Conservation (phyloP, 1,140 invertebrate species). For the Lepidostoma basale region DNA sequence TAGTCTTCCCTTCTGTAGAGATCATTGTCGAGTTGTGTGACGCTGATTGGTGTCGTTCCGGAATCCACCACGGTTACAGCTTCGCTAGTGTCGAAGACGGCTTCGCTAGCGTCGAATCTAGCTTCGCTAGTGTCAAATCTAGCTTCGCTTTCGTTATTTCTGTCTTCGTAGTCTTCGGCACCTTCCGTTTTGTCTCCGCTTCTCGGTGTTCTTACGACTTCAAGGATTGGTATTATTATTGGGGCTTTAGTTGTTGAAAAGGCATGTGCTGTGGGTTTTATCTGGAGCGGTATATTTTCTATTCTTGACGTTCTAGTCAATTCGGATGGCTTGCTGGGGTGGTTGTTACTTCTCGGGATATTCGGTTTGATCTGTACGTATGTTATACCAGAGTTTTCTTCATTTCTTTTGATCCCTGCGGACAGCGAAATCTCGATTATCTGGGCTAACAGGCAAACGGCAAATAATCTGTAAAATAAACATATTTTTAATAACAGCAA, state of each 20-base stretch:
- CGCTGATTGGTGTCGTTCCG: slow-evolving; percentile 50
- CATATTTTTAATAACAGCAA: too few species aligned
- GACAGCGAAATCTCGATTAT: not conserved
- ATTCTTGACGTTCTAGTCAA: slow-evolving; percentile 44
- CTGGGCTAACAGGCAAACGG: not conserved
- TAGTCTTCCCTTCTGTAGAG: slow-evolving; percentile 33
- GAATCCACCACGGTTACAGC: slow-evolving; percentile 37
- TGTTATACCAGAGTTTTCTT: slow-evolving; percentile 48
- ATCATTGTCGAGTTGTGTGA: slow-evolving; percentile 44
- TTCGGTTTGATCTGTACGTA: slow-evolving; percentile 49
- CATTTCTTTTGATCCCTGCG: slow-evolving; percentile 5
- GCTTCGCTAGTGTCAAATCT: slow-evolving; percentile 45
- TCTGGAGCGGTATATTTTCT: slow-evolving; percentile 48
- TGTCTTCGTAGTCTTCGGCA: slow-evolving; percentile 31
- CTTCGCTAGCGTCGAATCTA: too few species aligned
- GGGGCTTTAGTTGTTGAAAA: not conserved
- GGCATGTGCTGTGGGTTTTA: slow-evolving; percentile 27
- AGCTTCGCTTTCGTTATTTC: slow-evolving; percentile 39
- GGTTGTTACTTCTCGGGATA: slow-evolving; percentile 3
- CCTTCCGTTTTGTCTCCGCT: slow-evolving; percentile 29
- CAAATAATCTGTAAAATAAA: slow-evolving; percentile 21
- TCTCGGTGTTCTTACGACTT: slow-evolving; percentile 39
- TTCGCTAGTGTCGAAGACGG: slow-evolving; percentile 3
- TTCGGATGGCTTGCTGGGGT: slow-evolving; percentile 13
- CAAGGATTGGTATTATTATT: slow-evolving; percentile 14